These are phyloP conservation scores for Amblyopsis hoosieri DNA, from an alignment of 2,797 vertebrate species.

Conservation along the genomic window DNA sequence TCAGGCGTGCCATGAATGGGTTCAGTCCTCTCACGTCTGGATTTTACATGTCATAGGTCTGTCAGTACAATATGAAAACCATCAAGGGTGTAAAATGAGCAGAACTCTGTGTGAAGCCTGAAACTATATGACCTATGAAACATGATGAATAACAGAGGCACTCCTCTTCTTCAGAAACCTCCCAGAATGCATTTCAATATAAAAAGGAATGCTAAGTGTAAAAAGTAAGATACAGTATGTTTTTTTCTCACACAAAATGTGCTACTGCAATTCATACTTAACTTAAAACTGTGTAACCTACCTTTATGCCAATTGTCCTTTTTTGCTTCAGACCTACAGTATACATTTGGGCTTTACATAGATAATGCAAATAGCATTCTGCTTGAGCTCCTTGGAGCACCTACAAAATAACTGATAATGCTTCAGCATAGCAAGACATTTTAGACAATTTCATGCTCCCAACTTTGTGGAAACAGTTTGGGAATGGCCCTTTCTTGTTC, in stretches of 20 bases:
- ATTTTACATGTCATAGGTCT: slow-evolving; percentile 6
- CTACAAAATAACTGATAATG: no score
- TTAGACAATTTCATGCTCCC: no score
- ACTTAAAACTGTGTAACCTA: slow-evolving; percentile 2
- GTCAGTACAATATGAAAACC: neutral
- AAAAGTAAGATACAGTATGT: neutral
- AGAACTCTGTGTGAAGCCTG: neutral
- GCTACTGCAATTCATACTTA: neutral
- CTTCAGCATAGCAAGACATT: no score
- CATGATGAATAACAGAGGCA: neutral
- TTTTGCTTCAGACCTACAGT: neutral
- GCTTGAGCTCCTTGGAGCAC: no score
- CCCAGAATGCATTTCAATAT: neutral
- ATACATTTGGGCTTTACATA: no score
- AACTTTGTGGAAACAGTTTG: no score
- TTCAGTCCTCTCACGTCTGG: slow-evolving; percentile 13
- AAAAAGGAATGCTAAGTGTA: neutral
- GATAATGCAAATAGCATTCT: no score
- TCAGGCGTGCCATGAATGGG: neutral
- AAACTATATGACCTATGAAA: neutral
- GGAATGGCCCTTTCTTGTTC: no score
- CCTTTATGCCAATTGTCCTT: neutral
- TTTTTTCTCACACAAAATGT: neutral
- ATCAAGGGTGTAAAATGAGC: no score
- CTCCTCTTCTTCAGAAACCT: neutral